Base-by-base conservation (phyloP, 2,113 vertebrate species). In the Odocoileus virginianus region DNA sequence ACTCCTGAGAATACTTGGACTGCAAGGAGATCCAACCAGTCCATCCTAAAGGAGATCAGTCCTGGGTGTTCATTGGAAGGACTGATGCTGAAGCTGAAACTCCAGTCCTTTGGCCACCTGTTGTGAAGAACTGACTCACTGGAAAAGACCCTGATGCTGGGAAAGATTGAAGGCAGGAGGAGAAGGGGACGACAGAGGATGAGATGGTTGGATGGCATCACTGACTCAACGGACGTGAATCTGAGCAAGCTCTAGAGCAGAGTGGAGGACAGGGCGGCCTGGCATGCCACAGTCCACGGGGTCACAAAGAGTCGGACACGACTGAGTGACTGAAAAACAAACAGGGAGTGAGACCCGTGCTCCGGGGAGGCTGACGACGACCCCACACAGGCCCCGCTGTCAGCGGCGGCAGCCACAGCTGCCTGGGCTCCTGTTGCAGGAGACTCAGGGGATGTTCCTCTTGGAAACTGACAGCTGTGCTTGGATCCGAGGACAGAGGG, bases 41-140 rank as follows among this genome's bases (percentile, higher is more conserved):
- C 36, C 0, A 43, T 76, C 71, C 6, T 43, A 4, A 76, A 76
- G 5, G 71, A 76, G 0, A 76, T 3, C 71, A 43, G 12, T 14
- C 36, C 36, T 76, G 36, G 4, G 0, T 43, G 0, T 76, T 76
- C 36, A 43, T 0, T 43, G 6, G 71, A 76, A 27, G 71, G 71
- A 43, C 5, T 43, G 71, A 43, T 27, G 21, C 6, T 76, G 15
- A 76, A 27, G 71, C 71, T 76, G 36, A 76, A 43, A 3, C 71
- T 43, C 71, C 6, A 27, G 6, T 43, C 14, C 11, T 76, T 76
- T 27, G 11, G 71, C 40, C 36, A 0, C 71, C 12, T 76, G 6
- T 14, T 76, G 36, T 0, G 0, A 76, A 76, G 36, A 43, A 1
- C 1, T 23, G 40, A 76, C 36, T 27, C 71, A 14, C 0, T 76